phyloP scores from a whole-genome alignment of 2,797 vertebrate genomes.

The Coracias cyanogaster region DNA sequence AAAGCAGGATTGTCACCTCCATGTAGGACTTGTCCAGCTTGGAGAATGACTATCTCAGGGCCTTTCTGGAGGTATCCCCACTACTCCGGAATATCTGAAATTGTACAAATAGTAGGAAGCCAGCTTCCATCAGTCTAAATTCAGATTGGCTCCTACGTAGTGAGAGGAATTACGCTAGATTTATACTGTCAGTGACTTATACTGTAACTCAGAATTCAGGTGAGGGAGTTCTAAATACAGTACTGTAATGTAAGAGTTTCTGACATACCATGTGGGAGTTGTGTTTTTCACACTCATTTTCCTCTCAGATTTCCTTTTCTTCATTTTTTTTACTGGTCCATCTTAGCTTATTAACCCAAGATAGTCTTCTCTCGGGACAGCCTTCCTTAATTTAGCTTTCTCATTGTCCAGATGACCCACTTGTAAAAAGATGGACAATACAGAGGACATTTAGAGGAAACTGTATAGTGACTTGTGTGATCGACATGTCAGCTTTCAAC shows the following conservation, averaged over 20 bases:
- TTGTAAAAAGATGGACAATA: background rate
- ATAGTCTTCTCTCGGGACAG: background rate
- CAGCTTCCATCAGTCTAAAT: background rate
- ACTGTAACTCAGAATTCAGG: background rate
- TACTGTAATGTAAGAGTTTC: background rate
- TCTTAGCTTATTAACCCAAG: background rate
- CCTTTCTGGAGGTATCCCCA: background rate
- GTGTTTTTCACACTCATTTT: background rate
- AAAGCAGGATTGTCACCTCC: background rate
- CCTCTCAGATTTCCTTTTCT: background rate
- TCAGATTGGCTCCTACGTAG: background rate
- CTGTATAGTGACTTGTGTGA: rapidly evolving
- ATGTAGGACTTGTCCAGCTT: background rate
- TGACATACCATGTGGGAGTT: background rate
- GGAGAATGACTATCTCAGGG: background rate
- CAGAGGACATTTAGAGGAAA: background rate
- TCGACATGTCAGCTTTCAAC: background rate
- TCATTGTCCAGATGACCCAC: background rate
- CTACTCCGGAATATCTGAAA: background rate
- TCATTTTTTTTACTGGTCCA: background rate
- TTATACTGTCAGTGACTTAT: background rate
- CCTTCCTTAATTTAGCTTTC: background rate
- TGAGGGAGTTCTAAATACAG: background rate
- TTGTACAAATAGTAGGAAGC: rapidly evolving
- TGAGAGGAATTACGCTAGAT: background rate